Evolutionary conservation across 2,888 invertebrate genomes (phyloP), one percentile per base, ranked within the genome.

Genomic region (Saturnia pavonia): DNA sequence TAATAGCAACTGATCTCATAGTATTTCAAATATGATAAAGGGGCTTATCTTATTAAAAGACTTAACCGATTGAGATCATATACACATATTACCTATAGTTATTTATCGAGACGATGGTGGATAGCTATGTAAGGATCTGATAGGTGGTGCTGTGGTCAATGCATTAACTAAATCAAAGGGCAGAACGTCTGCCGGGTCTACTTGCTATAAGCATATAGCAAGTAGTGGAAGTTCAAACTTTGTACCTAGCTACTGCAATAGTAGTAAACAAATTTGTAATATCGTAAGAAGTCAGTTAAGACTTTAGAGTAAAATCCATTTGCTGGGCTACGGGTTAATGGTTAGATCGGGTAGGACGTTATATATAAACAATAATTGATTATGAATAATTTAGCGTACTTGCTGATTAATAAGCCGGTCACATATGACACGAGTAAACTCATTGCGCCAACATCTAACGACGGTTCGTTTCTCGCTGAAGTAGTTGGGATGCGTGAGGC

Each of bases 391-490:
- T 19, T 48, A 65, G 22, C 72, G 68, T 48, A 89, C 91, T 76
- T 95, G 91, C 7, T 94, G 91, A 74, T 92, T 96, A 76, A 98
- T 97, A 16, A 99, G 95, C 66, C 98, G 94, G 89, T 99, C 99
- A 83, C 97, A 97, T 73, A 99, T 96, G 51, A 98, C 97, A 73
- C 99, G 91, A 0, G 95, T 95, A 87, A 98, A 97, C 90, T 99
- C 99, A 88, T 99, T 98, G 73, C 98, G 95, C 99, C 99, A 99
- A 40, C 97, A 96, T 11, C 99, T 94, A 1, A 98, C 94, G 48
- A 99, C 95, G 73, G 97, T 96, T 22, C 96, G 95, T 27, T 94
- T 89, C 70, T 95, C 95, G 69, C 95, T 94, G 88, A 97, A 97
- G 82, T 95, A 95, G 74, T 94, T 95, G 0, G 97, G 96, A 60